Percentiles rank a stretch among this genome's conserved stretches.
Evolutionary conservation across 1,140 invertebrate genomes (phyloP).

Genomic region (Cepaea nemoralis): DNA sequence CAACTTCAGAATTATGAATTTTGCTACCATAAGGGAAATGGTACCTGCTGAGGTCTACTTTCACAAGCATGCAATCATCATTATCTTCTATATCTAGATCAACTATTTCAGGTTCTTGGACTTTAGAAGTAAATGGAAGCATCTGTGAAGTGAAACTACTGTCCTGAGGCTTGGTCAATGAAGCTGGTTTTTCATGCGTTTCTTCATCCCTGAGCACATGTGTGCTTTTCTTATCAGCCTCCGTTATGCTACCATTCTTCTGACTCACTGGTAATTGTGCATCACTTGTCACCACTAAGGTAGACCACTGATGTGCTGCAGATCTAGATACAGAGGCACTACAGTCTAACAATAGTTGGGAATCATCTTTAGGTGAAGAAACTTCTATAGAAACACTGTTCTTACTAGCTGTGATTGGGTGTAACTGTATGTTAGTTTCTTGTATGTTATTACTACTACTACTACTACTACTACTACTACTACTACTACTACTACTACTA

Average conservation of each 20-base stretch:
- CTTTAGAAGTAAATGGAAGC: background rate
- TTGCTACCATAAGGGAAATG: background rate
- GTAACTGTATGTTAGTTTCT: too few species aligned
- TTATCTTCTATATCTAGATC: slow-evolving; percentile 26
- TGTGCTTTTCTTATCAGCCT: background rate
- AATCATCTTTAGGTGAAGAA: too few species aligned
- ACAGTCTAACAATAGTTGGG: too few species aligned
- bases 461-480: too few species aligned
- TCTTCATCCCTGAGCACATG: background rate
- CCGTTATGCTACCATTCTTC: background rate
- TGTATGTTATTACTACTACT: too few species aligned
- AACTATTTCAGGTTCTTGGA: background rate
- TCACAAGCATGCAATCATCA: slow-evolving; percentile 28
- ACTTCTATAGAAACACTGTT: too few species aligned
- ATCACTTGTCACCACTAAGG: background rate
- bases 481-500: too few species aligned
- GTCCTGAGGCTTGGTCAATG: background rate
- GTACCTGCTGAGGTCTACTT: slow-evolving; percentile 13
- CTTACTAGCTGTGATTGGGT: too few species aligned
- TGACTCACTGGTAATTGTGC: too few species aligned
- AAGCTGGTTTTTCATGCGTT: background rate
- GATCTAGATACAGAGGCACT: background rate
- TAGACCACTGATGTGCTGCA: background rate
- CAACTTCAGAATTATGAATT: background rate
- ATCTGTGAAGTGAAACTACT: background rate